Conservation (phyloP, 2,113 vertebrate species). For the Tenrec ecaudatus region DNA sequence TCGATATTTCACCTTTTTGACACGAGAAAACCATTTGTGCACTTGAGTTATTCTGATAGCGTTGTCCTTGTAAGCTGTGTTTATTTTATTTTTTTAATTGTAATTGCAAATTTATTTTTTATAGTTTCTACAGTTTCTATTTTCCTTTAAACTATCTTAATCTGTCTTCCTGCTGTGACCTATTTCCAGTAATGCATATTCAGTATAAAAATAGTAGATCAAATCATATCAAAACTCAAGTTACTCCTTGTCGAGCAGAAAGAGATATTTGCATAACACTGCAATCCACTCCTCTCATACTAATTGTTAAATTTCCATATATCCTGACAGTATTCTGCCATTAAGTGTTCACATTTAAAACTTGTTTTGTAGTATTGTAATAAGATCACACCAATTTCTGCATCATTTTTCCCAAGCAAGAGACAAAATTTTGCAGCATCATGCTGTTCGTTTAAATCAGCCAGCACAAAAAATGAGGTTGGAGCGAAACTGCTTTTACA, state of each 20-base stretch:
- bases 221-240: constrained; percentile 80
- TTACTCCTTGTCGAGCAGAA: constrained; percentile 72
- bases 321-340: constrained; percentile 65
- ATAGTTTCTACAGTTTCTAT: constrained; percentile 81
- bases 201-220: constrained; percentile 83
- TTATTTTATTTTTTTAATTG: constrained; percentile 78
- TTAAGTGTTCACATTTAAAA: constrained; percentile 72
- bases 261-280: constrained; percentile 73
- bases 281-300: constrained; percentile 75
- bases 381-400: neutral
- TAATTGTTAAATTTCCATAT: constrained; percentile 83
- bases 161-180: constrained; percentile 84
- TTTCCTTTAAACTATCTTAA: constrained; percentile 84
- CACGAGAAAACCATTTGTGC: no score
- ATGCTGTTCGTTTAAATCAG: no score
- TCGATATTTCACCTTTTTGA: no score
- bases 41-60: no score
- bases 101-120: constrained; percentile 85
- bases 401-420: no score
- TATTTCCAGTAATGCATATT: constrained; percentile 84
- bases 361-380: constrained; percentile 74
- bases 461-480: no score
- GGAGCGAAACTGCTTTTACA: no score
- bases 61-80: no score
- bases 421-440: no score